Percentiles rank a stretch among this genome's conserved stretches.
phyloP scores from a whole-genome alignment of 2,888 invertebrate genomes.

The Hemithea aestivaria region DNA sequence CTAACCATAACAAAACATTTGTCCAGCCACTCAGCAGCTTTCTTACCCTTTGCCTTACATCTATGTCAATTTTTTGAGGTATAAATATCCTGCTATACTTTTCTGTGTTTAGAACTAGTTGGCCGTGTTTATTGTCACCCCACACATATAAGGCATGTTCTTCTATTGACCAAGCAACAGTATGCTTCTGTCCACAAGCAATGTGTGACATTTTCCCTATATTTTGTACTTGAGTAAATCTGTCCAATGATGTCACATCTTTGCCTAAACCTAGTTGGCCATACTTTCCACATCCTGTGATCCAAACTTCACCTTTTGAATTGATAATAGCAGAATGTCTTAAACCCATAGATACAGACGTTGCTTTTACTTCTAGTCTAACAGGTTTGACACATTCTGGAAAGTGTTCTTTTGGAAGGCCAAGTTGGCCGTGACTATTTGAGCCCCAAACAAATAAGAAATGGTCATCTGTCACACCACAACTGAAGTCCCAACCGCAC shows the following conservation, averaged over 20 bases:
- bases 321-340: constrained; percentile 83
- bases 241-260: constrained; percentile 50
- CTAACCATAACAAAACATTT: constrained; percentile 83
- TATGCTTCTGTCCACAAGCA: constrained; percentile 90
- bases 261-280: constrained; percentile 82
- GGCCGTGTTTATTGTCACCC: constrained; percentile 92
- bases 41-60: constrained; percentile 74
- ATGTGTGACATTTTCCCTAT: constrained; percentile 80
- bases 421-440: constrained; percentile 87
- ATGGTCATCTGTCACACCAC: constrained; percentile 84
- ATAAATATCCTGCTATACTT: constrained; percentile 71
- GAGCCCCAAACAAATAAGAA: constrained; percentile 91
- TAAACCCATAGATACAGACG: constrained; percentile 82
- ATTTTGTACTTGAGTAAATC: constrained; percentile 76
- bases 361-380: constrained; percentile 71
- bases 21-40: constrained; percentile 88
- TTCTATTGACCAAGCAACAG: constrained; percentile 76
- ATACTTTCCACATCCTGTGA: constrained; percentile 83
- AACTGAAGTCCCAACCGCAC: constrained; percentile 91
- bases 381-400: constrained; percentile 54
- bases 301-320: constrained; percentile 79
- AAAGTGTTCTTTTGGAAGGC: constrained; percentile 77
- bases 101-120: constrained; percentile 81
- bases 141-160: constrained; percentile 83
- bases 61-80: constrained; percentile 77